These are phyloP conservation scores for Beaufortia kweichowensis DNA, from an alignment of 2,113 vertebrate genomes.

Conservation along the genomic window DNA sequence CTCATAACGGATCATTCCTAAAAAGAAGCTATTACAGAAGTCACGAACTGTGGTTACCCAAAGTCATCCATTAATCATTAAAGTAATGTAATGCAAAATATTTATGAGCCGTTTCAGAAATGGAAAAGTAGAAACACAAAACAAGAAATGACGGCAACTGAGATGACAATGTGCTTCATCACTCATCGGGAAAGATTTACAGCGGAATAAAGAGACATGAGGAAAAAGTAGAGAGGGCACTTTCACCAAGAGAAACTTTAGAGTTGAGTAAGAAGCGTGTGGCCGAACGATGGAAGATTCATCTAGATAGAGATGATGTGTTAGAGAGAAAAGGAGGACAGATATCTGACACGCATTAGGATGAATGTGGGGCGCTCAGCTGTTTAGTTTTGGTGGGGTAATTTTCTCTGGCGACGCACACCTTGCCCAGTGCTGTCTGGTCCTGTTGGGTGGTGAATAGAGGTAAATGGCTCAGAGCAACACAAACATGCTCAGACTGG, in stretches of 20 bases:
- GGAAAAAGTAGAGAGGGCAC: neutral
- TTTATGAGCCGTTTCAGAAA: slow-evolving; percentile 24
- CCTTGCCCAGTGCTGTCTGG: slow-evolving; percentile 65
- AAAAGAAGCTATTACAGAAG: neutral
- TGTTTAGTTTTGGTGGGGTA: slow-evolving; percentile 64
- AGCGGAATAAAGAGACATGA: neutral
- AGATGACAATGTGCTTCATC: neutral
- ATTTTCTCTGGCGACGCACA: slow-evolving; percentile 62
- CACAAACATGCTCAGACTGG: slow-evolving; percentile 67
- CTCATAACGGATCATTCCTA: neutral
- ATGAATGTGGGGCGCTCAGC: slow-evolving; percentile 45
- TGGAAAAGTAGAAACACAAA: neutral
- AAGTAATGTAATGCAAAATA: slow-evolving; percentile 1
- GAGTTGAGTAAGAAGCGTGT: neutral
- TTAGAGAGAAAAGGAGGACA: slow-evolving; percentile 3
- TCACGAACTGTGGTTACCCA: neutral
- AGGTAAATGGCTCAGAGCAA: slow-evolving; percentile 24
- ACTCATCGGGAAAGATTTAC: slow-evolving; percentile 18
- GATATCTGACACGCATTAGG: neutral
- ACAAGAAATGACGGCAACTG: neutral
- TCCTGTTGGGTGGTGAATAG: slow-evolving; percentile 60
- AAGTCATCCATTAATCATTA: slow-evolving; percentile 6
- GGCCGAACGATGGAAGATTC: neutral
- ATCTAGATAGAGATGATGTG: neutral
- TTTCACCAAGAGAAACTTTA: neutral